Evolutionary conservation across 2,888 invertebrate genomes (phyloP).

Genomic region (Drosophila cognata): DNA sequence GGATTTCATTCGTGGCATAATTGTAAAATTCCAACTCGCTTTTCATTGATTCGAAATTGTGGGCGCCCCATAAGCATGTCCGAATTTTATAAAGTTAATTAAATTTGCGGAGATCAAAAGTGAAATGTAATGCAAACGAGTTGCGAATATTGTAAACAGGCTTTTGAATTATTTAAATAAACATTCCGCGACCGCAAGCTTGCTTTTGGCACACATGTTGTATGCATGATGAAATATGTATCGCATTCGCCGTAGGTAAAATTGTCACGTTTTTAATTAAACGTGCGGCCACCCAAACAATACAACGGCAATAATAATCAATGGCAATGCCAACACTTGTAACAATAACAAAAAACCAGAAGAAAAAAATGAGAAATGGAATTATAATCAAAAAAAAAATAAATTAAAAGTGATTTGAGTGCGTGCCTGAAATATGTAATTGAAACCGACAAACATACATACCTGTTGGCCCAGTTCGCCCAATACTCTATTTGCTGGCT

Average conservation of each 20-base stretch:
- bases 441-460: constrained; percentile 18
- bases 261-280: constrained; percentile 81
- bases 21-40: neutral
- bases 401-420: constrained; percentile 65
- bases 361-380: constrained; percentile 41
- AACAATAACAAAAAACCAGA: constrained; percentile 24
- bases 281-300: constrained; percentile 45
- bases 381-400: constrained; percentile 54
- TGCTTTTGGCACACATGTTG: constrained; percentile 54
- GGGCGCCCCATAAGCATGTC: neutral
- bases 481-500: constrained; percentile 7
- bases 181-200: constrained; percentile 34
- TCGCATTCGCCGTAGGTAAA: constrained; percentile 68
- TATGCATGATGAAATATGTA: constrained; percentile 66
- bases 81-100: constrained; percentile 67
- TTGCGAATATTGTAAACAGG: constrained; percentile 61
- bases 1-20: neutral
- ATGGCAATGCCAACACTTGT: constrained; percentile 41
- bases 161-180: constrained; percentile 66
- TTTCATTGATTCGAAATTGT: constrained; percentile 20
- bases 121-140: constrained; percentile 66
- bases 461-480: constrained; percentile 57
- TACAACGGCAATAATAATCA: constrained; percentile 59
- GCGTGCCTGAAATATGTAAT: constrained; percentile 63
- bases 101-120: constrained; percentile 64